These are phyloP conservation scores for Meiosimyza decipiens DNA, from an alignment of 2,888 invertebrate genomes.

Conservation along the genomic window DNA sequence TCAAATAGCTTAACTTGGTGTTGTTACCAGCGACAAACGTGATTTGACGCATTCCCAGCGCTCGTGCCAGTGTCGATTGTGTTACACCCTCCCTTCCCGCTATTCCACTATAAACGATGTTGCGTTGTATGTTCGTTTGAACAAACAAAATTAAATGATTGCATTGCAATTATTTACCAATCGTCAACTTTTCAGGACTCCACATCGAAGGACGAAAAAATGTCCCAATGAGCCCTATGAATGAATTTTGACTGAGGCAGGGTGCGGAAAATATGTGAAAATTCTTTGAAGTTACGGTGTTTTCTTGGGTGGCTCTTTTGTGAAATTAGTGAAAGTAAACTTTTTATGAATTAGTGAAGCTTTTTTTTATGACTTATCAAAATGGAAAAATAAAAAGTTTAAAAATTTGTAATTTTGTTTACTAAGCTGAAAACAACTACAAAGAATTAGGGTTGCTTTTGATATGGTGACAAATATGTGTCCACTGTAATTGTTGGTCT, in stretches of 20 bases:
- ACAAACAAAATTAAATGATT: constrained; percentile 39
- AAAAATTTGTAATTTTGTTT: constrained; percentile 6
- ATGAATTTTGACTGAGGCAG: background rate
- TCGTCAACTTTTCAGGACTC: constrained; percentile 28
- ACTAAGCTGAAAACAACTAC: background rate
- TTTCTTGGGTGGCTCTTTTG: background rate
- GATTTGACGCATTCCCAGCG: constrained; percentile 2
- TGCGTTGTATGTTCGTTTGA: constrained; percentile 8
- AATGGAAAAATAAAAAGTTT: background rate
- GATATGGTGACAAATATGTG: no score
- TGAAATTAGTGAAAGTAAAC: background rate
- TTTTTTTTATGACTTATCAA: background rate
- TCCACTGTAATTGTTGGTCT: no score
- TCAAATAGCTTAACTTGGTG: constrained; percentile 24
- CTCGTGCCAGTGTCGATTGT: background rate
- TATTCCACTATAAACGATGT: background rate
- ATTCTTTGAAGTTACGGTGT: constrained; percentile 18
- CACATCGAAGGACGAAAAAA: no score
- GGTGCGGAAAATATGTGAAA: background rate
- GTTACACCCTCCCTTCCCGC: background rate
- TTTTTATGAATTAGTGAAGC: no score
- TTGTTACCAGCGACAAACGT: constrained; percentile 11
- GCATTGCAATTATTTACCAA: constrained; percentile 47
- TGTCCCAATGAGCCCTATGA: no score
- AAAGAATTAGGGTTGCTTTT: background rate